Evolutionary conservation across 2,888 invertebrate species (phyloP).

Genomic region (Laothoe populi): DNA sequence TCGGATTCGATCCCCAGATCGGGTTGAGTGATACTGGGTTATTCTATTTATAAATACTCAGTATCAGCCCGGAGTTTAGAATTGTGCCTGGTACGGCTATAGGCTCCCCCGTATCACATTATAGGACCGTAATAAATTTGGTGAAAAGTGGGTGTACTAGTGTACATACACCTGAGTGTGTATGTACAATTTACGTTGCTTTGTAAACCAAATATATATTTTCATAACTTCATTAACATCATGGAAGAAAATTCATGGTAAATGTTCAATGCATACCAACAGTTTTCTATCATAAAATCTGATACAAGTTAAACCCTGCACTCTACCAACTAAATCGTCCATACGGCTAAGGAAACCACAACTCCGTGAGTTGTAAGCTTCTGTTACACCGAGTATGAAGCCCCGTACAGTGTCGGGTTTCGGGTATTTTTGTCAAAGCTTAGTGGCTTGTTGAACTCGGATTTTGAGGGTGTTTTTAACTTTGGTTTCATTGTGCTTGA

Average conservation of each 20-base stretch:
- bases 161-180: no score
- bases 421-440: conserved; percentile 19
- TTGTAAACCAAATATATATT: no score
- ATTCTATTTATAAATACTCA: no score
- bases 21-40: no score
- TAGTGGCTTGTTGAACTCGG: conserved; percentile 22
- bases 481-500: background rate
- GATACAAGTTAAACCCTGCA: conserved; percentile 5
- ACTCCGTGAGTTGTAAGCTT: conserved; percentile 13
- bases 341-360: conserved; percentile 15
- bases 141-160: no score
- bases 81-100: no score
- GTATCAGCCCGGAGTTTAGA: no score
- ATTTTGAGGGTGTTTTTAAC: conserved; percentile 14
- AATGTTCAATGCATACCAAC: background rate
- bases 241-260: background rate
- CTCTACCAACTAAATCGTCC: conserved; percentile 19
- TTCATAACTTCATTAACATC: background rate
- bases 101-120: no score
- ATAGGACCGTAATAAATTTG: no score
- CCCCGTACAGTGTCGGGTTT: conserved; percentile 22
- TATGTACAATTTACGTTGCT: no score
- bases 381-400: conserved; percentile 14
- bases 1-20: no score
- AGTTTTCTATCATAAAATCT: conserved; percentile 11